phyloP scores from a whole-genome alignment of 2,888 invertebrate species.

The Anoncus sp. region DNA sequence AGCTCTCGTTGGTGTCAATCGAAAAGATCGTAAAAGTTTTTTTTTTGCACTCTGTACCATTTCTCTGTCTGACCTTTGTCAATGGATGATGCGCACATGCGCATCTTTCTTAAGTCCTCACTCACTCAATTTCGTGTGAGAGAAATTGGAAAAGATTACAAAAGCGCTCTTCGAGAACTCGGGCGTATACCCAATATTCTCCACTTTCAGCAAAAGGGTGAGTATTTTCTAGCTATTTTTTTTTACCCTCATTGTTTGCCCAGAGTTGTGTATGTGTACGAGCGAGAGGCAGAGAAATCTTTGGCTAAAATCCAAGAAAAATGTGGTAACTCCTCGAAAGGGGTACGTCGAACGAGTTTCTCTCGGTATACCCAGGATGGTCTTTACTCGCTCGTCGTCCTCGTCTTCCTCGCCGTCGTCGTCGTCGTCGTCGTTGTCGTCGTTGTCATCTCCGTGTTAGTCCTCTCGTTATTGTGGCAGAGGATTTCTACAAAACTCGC shows the following conservation, averaged over 20 bases:
- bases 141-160: not conserved
- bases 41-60: not conserved
- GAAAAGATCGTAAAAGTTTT: not conserved
- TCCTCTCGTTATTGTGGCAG: slow-evolving; percentile 18
- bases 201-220: not conserved
- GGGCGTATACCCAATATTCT: slow-evolving; percentile 6
- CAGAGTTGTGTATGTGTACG: not conserved
- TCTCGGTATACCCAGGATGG: slow-evolving; percentile 13
- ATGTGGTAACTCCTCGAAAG: slow-evolving; percentile 36
- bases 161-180: slow-evolving; percentile 4
- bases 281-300: slow-evolving; percentile 28
- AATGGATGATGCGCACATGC: not conserved
- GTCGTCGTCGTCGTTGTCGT: not conserved
- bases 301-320: slow-evolving; percentile 49
- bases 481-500: slow-evolving; percentile 46
- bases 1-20: slow-evolving; percentile 2
- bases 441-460: not conserved
- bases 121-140: slow-evolving; percentile 4
- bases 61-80: slow-evolving; percentile 23
- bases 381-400: slow-evolving; percentile 28
- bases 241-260: not conserved
- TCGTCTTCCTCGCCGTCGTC: too few relatives aligned
- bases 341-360: slow-evolving; percentile 26
- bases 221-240: not conserved
- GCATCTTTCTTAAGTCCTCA: not conserved